Conservation (phyloP, 2,888 invertebrate genomes). For the Harmothoe impar region DNA sequence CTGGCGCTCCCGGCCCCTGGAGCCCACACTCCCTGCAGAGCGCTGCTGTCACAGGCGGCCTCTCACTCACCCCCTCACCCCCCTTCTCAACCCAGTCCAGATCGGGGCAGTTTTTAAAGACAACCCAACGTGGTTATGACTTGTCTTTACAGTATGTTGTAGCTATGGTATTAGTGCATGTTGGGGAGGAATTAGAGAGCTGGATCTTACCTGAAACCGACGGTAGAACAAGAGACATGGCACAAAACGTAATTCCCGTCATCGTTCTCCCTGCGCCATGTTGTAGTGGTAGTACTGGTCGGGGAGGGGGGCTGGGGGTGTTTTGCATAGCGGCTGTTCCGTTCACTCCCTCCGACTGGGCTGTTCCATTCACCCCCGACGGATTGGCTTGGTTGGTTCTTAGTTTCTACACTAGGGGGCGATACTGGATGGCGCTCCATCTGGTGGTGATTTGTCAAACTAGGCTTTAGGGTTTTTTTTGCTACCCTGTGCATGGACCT, state of each 20-base stretch:
- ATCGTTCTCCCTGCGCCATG: background rate
- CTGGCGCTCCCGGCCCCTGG: too few relatives aligned
- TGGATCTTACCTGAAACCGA: background rate
- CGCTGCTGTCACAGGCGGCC: background rate
- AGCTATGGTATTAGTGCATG: too few relatives aligned
- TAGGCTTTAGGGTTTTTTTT: too few relatives aligned
- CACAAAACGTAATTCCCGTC: conserved; percentile 6
- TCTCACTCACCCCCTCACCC: background rate
- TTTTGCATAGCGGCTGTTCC: background rate
- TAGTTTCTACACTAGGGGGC: too few relatives aligned
- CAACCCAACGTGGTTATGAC: background rate
- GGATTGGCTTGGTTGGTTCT: background rate
- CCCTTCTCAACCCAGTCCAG: background rate
- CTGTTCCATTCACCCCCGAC: background rate
- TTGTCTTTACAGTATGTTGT: too few relatives aligned
- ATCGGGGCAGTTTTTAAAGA: background rate
- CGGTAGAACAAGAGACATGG: background rate
- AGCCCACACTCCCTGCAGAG: background rate
- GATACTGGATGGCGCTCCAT: too few relatives aligned
- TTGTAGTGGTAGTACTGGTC: background rate
- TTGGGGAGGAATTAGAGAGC: background rate
- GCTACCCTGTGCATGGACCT: too few relatives aligned
- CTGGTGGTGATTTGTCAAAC: too few relatives aligned
- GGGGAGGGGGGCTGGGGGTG: background rate
- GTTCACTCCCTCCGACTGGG: background rate